A percentile compares a stretch with the other conserved stretches of the same genome.
Evolutionary conservation across 1,140 invertebrate species (phyloP).

Genomic region (Stegodyphus mimosarum): DNA sequence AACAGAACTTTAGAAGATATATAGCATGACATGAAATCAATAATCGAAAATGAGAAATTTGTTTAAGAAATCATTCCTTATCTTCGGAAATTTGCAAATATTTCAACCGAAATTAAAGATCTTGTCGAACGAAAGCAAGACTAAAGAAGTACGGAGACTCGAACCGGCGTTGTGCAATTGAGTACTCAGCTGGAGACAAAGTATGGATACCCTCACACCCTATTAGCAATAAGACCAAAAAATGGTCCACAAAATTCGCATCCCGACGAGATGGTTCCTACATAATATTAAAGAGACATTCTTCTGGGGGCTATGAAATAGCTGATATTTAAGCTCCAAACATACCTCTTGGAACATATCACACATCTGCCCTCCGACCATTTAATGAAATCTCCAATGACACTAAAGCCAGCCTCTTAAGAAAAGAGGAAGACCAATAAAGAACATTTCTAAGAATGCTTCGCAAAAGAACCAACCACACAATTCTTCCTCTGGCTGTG

Average conservation of each 20-base stretch:
- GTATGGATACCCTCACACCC: not conserved
- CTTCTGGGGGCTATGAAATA: too few species aligned
- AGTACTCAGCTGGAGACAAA: not conserved
- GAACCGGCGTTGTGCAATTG: not conserved
- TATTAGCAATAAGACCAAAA: not conserved
- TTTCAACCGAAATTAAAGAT: not conserved
- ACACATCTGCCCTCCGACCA: too few species aligned
- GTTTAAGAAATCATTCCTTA: not conserved
- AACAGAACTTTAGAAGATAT: constrained; percentile 2
- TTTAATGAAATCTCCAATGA: too few species aligned
- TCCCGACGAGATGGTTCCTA: not conserved
- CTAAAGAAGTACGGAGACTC: not conserved
- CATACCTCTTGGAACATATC: too few species aligned
- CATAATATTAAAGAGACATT: too few species aligned
- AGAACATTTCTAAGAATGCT: too few species aligned
- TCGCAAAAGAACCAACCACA: too few species aligned
- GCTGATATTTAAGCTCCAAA: too few species aligned
- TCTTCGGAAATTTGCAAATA: not conserved
- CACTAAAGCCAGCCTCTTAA: too few species aligned
- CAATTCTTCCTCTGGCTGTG: too few species aligned
- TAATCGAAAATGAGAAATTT: constrained; percentile 20
- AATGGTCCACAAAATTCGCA: not conserved
- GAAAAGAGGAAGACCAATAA: too few species aligned
- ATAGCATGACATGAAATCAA: not conserved
- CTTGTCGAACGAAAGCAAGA: not conserved